These are phyloP conservation scores for Agapornis canus DNA, from an alignment of 2,797 vertebrate species.

Conservation along the genomic window DNA sequence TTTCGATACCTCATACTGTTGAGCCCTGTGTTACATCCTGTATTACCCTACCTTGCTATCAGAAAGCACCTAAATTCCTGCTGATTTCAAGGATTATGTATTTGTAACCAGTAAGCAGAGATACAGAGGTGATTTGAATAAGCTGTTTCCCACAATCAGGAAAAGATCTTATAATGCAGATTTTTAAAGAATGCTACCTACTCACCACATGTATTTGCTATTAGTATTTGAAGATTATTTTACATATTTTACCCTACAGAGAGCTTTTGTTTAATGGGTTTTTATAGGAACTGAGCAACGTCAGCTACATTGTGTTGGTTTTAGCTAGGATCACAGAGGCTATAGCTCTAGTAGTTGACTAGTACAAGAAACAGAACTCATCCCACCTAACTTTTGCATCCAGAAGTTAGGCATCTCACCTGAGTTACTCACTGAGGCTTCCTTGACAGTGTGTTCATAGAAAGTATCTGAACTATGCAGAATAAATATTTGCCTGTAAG, in stretches of 20 bases:
- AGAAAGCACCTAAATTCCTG: not conserved
- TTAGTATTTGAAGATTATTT: not conserved
- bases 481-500: not conserved
- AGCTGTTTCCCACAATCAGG: not conserved
- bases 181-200: not conserved
- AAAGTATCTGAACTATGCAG: not conserved
- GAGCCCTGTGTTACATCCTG: not conserved
- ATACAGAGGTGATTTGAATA: not conserved
- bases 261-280: not conserved
- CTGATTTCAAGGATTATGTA: not conserved
- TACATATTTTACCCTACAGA: not conserved
- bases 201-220: not conserved
- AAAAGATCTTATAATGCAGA: not conserved
- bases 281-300: not conserved
- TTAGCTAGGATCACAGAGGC: not conserved
- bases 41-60: not conserved
- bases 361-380: not conserved
- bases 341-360: not conserved
- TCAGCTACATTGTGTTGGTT: not conserved
- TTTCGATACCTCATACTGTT: not conserved
- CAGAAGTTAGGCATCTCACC: not conserved
- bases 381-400: not conserved
- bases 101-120: not conserved
- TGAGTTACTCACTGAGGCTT: not conserved
- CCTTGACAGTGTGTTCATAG: not conserved